These are phyloP conservation scores for Onychomys leucogaster DNA, from an alignment of 2,797 vertebrate genomes.

Conservation along the genomic window DNA sequence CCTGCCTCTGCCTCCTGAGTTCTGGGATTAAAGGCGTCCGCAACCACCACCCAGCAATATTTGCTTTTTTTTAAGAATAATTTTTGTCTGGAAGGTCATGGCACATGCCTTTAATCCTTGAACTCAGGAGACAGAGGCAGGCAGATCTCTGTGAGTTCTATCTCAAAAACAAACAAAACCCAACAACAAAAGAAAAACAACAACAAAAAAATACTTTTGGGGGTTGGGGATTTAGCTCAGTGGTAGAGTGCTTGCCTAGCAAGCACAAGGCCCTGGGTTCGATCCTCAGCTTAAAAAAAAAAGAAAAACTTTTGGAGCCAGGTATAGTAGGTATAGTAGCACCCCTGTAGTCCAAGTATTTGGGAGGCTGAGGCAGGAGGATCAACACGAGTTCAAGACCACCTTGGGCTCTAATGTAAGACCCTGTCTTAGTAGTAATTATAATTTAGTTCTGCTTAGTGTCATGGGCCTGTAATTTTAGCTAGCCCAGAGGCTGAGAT, in stretches of 20 bases:
- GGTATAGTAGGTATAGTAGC: background rate
- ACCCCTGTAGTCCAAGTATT: background rate
- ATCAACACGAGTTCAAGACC: background rate
- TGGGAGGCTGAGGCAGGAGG: background rate
- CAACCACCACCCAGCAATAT: background rate
- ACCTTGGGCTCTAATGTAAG: background rate
- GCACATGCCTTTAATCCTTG: background rate
- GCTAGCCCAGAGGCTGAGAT: background rate
- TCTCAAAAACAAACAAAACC: background rate
- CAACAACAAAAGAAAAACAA: too few relatives aligned
- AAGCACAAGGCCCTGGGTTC: too few relatives aligned
- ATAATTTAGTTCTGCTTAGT: background rate
- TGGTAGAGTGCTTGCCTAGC: too few relatives aligned
- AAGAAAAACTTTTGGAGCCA: background rate
- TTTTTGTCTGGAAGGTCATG: background rate
- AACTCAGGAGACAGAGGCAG: background rate
- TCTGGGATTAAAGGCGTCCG: background rate
- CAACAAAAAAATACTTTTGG: background rate
- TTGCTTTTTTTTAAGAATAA: background rate
- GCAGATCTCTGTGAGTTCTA: background rate
- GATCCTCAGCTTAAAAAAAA: too few relatives aligned
- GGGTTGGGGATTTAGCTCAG: too few relatives aligned
- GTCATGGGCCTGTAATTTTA: background rate
- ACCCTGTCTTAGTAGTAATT: background rate
- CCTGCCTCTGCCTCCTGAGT: too few relatives aligned